Conservation (phyloP, 2,888 invertebrate genomes). For the Aspidiotus rigidus region DNA sequence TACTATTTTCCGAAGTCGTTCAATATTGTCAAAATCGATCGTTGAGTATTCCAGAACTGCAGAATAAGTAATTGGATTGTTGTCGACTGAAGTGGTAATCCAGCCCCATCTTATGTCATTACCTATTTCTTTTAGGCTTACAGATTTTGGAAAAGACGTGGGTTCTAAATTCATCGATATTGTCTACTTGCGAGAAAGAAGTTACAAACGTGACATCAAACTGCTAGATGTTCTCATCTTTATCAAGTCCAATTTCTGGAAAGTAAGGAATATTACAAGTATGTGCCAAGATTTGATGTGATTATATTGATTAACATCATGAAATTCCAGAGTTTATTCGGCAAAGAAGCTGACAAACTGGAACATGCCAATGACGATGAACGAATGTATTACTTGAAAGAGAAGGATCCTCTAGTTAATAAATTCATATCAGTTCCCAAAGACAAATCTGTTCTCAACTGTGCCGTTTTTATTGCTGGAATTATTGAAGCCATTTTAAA, state of each 20-base stretch:
- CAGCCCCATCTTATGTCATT: slow-evolving; percentile 6
- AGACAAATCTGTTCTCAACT: slow-evolving; percentile 93
- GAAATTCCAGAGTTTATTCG: slow-evolving; percentile 76
- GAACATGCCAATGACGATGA: slow-evolving; percentile 99
- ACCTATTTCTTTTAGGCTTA: slow-evolving; percentile 60
- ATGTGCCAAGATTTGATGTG: background rate
- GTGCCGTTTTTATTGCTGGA: slow-evolving; percentile 96
- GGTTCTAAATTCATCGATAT: slow-evolving; percentile 88
- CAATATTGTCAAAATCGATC: slow-evolving; percentile 96
- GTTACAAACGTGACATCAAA: slow-evolving; percentile 90
- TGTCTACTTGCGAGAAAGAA: slow-evolving; percentile 85
- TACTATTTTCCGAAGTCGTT: slow-evolving; percentile 95
- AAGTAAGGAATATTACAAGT: slow-evolving; percentile 49
- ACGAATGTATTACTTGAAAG: slow-evolving; percentile 94
- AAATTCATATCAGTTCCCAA: slow-evolving; percentile 95
- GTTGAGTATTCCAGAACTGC: slow-evolving; percentile 87
- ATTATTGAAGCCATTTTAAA: slow-evolving; percentile 93
- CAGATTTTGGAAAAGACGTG: slow-evolving; percentile 90
- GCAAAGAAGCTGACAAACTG: slow-evolving; percentile 94
- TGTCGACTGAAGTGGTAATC: background rate
- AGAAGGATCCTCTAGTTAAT: slow-evolving; percentile 94
- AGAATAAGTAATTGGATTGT: slow-evolving; percentile 65
- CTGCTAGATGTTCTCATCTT: slow-evolving; percentile 88
- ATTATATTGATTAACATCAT: background rate
- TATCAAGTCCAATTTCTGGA: slow-evolving; percentile 94